These are phyloP conservation scores for Eilema depressum DNA, from an alignment of 2,888 invertebrate genomes.

Conservation along the genomic window DNA sequence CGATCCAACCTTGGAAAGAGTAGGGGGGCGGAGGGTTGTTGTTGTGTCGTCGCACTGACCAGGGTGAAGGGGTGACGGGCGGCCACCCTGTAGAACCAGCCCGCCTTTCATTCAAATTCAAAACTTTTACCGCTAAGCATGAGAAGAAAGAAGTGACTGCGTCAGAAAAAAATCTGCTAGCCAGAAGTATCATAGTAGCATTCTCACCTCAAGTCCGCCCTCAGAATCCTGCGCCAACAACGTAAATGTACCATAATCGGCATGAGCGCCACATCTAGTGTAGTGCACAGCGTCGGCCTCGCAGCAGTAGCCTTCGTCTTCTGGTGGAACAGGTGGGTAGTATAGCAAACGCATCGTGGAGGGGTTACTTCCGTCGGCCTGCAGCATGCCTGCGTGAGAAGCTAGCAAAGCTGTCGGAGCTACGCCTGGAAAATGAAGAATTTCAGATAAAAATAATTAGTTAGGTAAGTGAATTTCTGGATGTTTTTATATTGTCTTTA, in stretches of 20 bases:
- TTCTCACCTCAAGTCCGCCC: slow-evolving; percentile 89
- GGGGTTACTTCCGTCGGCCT: slow-evolving; percentile 88
- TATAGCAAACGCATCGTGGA: slow-evolving; percentile 90
- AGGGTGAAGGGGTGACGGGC: too few species aligned
- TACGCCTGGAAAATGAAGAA: slow-evolving; percentile 77
- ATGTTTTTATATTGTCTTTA: too few species aligned
- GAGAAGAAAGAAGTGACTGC: not conserved
- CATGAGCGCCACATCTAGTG: slow-evolving; percentile 90
- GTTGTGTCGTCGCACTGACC: too few species aligned
- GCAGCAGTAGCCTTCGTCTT: slow-evolving; percentile 84
- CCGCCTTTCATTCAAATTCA: too few species aligned
- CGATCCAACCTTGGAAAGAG: too few species aligned
- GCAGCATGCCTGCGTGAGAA: slow-evolving; percentile 89
- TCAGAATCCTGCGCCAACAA: slow-evolving; percentile 91
- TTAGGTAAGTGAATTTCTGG: not conserved
- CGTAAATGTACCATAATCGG: slow-evolving; percentile 92
- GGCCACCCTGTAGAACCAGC: too few species aligned
- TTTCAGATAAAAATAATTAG: not conserved
- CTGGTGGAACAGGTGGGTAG: slow-evolving; percentile 90
- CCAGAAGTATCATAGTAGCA: not conserved
- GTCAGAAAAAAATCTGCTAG: not conserved
- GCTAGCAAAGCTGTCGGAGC: slow-evolving; percentile 88
- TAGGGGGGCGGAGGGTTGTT: too few species aligned
- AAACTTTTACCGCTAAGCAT: not conserved
- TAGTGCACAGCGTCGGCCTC: slow-evolving; percentile 68